phyloP scores from a whole-genome alignment of 2,888 invertebrate genomes.

The Coelogynopora nodosa region DNA sequence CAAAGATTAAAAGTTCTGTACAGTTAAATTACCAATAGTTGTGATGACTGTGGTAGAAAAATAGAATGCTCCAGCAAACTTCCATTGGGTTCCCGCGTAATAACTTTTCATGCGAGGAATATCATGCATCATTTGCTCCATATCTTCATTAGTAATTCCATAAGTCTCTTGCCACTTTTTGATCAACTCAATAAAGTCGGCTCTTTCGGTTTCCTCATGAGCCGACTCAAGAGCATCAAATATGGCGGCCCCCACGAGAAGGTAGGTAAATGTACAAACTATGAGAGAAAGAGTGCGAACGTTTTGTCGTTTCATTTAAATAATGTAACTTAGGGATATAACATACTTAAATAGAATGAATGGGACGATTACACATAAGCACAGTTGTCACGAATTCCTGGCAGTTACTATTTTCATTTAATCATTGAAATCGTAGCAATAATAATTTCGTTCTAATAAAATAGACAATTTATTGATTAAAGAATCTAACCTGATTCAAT shows the following conservation, averaged over 20 bases:
- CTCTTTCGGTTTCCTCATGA: slow-evolving; percentile 34
- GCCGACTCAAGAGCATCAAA: slow-evolving; percentile 96
- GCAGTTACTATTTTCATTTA: too few species aligned
- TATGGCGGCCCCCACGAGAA: slow-evolving; percentile 93
- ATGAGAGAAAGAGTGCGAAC: slow-evolving; percentile 93
- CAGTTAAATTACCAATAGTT: slow-evolving; percentile 86
- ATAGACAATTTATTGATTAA: too few species aligned
- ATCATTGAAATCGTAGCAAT: too few species aligned
- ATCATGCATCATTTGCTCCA: slow-evolving; percentile 76
- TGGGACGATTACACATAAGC: too few species aligned
- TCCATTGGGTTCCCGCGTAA: slow-evolving; percentile 98
- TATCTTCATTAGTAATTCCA: slow-evolving; percentile 40
- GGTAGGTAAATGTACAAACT: slow-evolving; percentile 97
- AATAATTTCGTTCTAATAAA: too few species aligned
- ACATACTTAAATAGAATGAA: too few species aligned
- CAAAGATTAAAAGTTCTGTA: too few species aligned
- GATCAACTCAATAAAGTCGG: neutral
- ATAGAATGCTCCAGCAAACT: slow-evolving; percentile 97
- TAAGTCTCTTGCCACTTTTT: slow-evolving; percentile 21
- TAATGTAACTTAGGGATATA: too few species aligned
- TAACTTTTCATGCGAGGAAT: slow-evolving; percentile 94
- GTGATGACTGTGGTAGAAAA: slow-evolving; percentile 97
- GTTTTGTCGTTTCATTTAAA: slow-evolving; percentile 99
- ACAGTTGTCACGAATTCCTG: too few species aligned
- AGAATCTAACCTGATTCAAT: too few species aligned